A percentile compares a stretch with the other conserved stretches of the same genome.
These are phyloP conservation scores for Eupithecia vulgata DNA, from an alignment of 2,888 invertebrate genomes.

Conservation along the genomic window DNA sequence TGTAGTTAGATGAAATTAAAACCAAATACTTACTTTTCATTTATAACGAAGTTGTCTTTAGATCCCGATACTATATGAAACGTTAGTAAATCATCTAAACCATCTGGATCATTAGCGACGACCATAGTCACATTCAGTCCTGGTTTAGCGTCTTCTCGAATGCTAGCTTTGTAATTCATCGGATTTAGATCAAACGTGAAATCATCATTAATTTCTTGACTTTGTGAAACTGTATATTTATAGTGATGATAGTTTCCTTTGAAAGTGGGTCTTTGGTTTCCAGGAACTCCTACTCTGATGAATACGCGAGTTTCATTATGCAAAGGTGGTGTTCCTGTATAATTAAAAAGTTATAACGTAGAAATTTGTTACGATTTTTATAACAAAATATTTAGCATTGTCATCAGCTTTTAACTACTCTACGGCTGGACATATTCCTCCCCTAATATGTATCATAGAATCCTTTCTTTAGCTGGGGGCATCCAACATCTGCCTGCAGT, in stretches of 20 bases:
- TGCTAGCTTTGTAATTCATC: conserved; percentile 88
- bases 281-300: conserved; percentile 90
- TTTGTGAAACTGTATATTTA: conserved; percentile 68
- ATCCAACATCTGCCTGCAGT: too few species aligned
- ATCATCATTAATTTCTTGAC: conserved; percentile 66
- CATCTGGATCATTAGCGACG: conserved; percentile 91
- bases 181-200: conserved; percentile 85
- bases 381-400: background rate
- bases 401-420: too few species aligned
- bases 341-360: background rate
- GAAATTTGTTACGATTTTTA: background rate
- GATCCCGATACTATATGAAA: conserved; percentile 90
- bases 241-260: conserved; percentile 88
- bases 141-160: conserved; percentile 87
- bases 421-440: too few species aligned
- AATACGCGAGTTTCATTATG: conserved; percentile 86
- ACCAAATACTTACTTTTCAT: conserved; percentile 84
- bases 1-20: background rate
- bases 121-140: conserved; percentile 89
- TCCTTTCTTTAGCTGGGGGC: too few species aligned
- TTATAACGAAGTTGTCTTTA: conserved; percentile 90
- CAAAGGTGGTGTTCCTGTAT: conserved; percentile 85
- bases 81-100: conserved; percentile 86
- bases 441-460: background rate
- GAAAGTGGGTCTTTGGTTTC: conserved; percentile 91